phyloP scores from a whole-genome alignment of 2,113 vertebrate genomes.

The Amazona guildingii region DNA sequence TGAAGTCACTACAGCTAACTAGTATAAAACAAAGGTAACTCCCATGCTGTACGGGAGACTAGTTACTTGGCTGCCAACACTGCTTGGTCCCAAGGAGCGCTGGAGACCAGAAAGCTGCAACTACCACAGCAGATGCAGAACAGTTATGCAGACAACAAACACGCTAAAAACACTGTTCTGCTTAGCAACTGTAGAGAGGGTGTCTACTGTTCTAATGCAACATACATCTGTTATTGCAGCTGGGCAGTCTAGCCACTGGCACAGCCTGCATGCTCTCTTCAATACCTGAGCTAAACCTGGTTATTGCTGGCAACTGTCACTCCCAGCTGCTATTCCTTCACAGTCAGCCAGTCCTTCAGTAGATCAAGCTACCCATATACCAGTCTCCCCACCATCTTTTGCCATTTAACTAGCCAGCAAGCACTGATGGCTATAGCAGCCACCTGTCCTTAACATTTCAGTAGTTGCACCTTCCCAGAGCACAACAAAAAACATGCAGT shows the following conservation, averaged over 20 bases:
- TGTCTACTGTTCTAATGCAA: rapidly evolving
- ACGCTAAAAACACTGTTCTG: rapidly evolving
- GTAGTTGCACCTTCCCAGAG: background rate
- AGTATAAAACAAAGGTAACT: background rate
- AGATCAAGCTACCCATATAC: background rate
- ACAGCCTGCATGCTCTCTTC: background rate
- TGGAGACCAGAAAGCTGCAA: background rate
- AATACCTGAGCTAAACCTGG: background rate
- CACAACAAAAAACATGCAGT: background rate
- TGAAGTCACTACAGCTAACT: background rate
- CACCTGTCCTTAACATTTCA: background rate
- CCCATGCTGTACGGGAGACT: background rate
- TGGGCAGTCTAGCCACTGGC: rapidly evolving
- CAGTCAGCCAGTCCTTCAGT: background rate
- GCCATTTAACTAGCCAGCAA: background rate
- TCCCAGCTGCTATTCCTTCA: background rate
- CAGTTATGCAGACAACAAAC: background rate
- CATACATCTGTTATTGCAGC: rapidly evolving
- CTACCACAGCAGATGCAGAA: background rate
- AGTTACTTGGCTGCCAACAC: background rate
- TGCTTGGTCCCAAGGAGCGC: background rate
- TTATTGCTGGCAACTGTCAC: rapidly evolving
- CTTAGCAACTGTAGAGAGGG: background rate
- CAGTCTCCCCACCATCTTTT: background rate
- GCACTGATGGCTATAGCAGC: background rate